These are phyloP conservation scores for Cyanoramphus novaezelandiae DNA, from an alignment of 2,113 vertebrate genomes.

Conservation along the genomic window DNA sequence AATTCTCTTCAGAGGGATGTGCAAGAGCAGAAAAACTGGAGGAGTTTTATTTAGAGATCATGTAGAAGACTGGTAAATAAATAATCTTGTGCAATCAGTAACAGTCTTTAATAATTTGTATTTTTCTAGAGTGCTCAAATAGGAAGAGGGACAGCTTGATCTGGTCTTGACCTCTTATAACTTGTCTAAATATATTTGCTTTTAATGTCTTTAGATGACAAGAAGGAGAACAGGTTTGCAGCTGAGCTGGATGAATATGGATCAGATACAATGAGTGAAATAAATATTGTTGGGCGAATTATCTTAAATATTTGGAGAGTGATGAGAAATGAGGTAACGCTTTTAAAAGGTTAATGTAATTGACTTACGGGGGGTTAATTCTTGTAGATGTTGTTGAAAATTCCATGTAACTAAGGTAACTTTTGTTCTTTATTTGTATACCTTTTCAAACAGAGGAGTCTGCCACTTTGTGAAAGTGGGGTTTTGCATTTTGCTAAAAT, in stretches of 20 bases:
- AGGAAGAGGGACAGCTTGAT: background rate
- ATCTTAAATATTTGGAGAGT: conserved; percentile 95
- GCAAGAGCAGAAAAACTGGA: background rate
- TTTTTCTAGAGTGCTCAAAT: background rate
- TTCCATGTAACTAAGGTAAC: background rate
- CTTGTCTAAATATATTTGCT: background rate
- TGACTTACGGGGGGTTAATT: background rate
- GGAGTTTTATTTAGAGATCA: background rate
- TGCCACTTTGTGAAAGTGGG: background rate
- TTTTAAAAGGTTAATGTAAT: conserved; percentile 9
- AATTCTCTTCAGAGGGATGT: background rate
- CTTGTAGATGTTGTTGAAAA: background rate
- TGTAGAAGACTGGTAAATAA: background rate
- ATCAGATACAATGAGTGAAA: conserved; percentile 93
- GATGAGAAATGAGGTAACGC: conserved; percentile 93
- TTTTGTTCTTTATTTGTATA: background rate
- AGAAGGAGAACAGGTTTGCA: conserved; percentile 88
- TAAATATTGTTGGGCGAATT: conserved; percentile 90
- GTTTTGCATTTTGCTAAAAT: background rate
- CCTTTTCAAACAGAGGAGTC: background rate
- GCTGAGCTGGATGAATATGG: conserved; percentile 92
- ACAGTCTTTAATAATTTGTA: background rate
- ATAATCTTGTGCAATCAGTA: background rate
- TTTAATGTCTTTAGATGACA: conserved; percentile 83
- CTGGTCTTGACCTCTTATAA: background rate